Percentiles rank a stretch among this genome's conserved stretches.
Evolutionary conservation across 2,113 vertebrate genomes (phyloP).

Genomic region (Athene cunicularia): DNA sequence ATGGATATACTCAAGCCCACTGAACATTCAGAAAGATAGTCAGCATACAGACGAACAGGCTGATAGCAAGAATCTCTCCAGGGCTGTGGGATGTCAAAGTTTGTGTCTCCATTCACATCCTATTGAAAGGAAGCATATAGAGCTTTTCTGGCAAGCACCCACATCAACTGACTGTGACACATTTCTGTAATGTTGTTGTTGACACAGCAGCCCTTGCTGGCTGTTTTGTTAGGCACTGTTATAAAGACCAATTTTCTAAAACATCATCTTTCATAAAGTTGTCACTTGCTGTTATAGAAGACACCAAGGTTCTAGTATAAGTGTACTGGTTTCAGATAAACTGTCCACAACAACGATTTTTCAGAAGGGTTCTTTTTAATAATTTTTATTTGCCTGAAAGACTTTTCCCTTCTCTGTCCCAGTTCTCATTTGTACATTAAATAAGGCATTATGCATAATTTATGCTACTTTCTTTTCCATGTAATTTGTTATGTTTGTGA

Average conservation of each 20-base stretch:
- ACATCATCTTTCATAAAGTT: not conserved
- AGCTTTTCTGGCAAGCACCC: not conserved
- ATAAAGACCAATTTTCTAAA: not conserved
- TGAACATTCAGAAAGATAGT: not conserved
- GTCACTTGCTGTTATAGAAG: not conserved
- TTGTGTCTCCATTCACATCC: not conserved
- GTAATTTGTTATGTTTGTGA: not conserved
- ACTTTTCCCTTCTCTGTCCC: not conserved
- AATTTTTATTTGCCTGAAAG: not conserved
- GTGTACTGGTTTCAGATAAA: not conserved
- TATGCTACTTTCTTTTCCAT: not conserved
- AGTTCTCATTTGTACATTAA: not conserved
- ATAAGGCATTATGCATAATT: not conserved
- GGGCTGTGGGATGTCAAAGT: not conserved
- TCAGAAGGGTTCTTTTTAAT: not conserved
- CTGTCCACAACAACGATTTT: not conserved
- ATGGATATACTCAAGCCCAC: not conserved
- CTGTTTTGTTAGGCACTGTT: not conserved
- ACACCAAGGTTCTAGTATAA: not conserved
- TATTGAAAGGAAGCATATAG: not conserved
- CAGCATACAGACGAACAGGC: rapidly evolving
- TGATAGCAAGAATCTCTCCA: not conserved
- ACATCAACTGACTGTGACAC: not conserved
- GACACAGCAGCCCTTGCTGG: not conserved
- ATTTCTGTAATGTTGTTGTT: not conserved